These are phyloP conservation scores for Dipus sagitta DNA, from an alignment of 2,797 vertebrate species.

Conservation along the genomic window DNA sequence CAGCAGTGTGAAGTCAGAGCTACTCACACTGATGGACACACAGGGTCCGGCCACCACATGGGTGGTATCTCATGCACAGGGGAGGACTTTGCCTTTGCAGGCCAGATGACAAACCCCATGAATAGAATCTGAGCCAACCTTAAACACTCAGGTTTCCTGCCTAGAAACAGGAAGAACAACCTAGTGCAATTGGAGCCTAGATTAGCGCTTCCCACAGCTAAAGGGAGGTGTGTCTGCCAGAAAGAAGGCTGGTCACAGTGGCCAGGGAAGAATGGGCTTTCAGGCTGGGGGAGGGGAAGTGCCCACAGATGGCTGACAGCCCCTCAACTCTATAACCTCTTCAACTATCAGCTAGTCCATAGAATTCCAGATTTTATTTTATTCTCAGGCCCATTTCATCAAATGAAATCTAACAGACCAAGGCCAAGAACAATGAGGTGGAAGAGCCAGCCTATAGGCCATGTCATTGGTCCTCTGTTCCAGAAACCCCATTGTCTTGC, in stretches of 20 bases:
- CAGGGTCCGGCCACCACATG: not conserved
- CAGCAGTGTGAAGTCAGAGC: not conserved
- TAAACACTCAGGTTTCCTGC: not conserved
- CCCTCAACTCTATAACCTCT: not conserved
- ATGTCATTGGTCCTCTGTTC: not conserved
- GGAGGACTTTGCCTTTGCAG: not conserved
- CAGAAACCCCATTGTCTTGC: not conserved
- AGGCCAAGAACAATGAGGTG: not conserved
- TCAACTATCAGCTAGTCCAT: not conserved
- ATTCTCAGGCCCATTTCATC: not conserved
- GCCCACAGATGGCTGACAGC: not conserved
- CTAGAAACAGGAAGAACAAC: not conserved
- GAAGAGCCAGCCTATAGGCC: not conserved
- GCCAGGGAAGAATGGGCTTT: not conserved
- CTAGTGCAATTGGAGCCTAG: not conserved
- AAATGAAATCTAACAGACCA: slow-evolving; percentile 7
- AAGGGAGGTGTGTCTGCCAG: not conserved
- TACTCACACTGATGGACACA: not conserved
- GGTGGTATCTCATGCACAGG: not conserved
- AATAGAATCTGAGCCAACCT: not conserved
- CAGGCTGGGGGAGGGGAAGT: not conserved
- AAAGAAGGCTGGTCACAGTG: not conserved
- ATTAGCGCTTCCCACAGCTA: not conserved
- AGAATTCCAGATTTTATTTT: slow-evolving; percentile 1
- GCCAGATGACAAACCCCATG: not conserved